phyloP scores from a whole-genome alignment of 1,140 invertebrate species.

The Bombus waltoni region DNA sequence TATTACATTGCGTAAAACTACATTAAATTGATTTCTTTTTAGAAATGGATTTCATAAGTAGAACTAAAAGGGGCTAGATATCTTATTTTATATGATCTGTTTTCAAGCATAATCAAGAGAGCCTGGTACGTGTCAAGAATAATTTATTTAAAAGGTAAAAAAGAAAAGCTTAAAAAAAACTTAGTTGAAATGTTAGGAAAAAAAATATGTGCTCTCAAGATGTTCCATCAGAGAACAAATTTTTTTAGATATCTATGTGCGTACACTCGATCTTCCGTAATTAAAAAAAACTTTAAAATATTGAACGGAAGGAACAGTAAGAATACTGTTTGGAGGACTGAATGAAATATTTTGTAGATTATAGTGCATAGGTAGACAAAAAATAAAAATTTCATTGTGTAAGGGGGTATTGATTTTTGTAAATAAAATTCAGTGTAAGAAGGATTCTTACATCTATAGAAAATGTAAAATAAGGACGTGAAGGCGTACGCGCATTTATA shows the following conservation, averaged over 20 bases:
- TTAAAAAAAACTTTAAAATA: conserved; percentile 10
- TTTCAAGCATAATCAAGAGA: background rate
- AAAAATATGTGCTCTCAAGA: conserved; percentile 9
- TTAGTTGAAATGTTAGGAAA: conserved; percentile 10
- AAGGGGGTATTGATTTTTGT: conserved; percentile 70
- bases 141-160: background rate
- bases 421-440: conserved; percentile 70
- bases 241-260: conserved; percentile 16
- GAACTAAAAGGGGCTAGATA: background rate
- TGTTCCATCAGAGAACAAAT: background rate
- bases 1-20: background rate
- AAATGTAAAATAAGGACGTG: conserved; percentile 36
- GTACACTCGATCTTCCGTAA: conserved; percentile 19
- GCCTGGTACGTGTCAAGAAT: background rate
- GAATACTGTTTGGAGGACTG: conserved; percentile 66
- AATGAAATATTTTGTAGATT: conserved; percentile 75
- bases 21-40: background rate
- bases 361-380: conserved; percentile 71
- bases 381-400: conserved; percentile 64
- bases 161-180: background rate
- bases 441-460: conserved; percentile 46
- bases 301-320: conserved; percentile 22
- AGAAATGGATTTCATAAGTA: background rate
- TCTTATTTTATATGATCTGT: conserved; percentile 4
- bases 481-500: conserved; percentile 58